phyloP scores from a whole-genome alignment of 2,797 vertebrate genomes.

The Oreortyx pictus region DNA sequence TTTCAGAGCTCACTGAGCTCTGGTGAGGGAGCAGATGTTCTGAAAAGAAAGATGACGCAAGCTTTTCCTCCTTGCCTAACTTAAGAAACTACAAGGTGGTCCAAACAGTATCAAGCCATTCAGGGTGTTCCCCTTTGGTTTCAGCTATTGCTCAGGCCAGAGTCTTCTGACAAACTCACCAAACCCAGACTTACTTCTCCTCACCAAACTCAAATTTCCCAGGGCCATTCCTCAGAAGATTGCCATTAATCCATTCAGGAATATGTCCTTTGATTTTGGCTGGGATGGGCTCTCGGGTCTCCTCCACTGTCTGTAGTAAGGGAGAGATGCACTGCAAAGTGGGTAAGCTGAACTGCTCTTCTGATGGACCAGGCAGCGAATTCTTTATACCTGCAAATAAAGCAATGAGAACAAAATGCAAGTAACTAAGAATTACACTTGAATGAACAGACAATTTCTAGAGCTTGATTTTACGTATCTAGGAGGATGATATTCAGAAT shows the following conservation, averaged over 20 bases:
- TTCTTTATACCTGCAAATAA: conserved; percentile 66
- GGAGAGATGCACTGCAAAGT: conserved; percentile 82
- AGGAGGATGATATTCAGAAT: neutral
- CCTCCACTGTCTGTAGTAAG: conserved; percentile 83
- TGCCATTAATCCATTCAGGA: conserved; percentile 90
- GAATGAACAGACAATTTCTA: neutral
- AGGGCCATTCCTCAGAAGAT: conserved; percentile 89
- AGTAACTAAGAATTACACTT: neutral
- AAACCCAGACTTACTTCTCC: conserved; percentile 82
- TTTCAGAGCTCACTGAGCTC: neutral
- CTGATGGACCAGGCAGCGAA: neutral
- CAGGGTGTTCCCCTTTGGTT: neutral
- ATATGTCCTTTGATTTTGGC: conserved; percentile 84
- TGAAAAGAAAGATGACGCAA: neutral
- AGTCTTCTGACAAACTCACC: neutral
- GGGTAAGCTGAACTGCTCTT: conserved; percentile 12
- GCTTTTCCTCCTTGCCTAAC: neutral
- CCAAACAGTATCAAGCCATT: neutral
- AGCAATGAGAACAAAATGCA: neutral
- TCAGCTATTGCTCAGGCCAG: neutral
- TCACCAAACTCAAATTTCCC: conserved; percentile 95
- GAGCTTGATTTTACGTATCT: neutral
- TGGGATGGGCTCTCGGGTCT: conserved; percentile 82
- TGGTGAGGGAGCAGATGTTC: neutral
- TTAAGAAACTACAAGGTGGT: neutral